Evolutionary conservation across 2,797 vertebrate species (phyloP).

Genomic region (Ciconia nigra): DNA sequence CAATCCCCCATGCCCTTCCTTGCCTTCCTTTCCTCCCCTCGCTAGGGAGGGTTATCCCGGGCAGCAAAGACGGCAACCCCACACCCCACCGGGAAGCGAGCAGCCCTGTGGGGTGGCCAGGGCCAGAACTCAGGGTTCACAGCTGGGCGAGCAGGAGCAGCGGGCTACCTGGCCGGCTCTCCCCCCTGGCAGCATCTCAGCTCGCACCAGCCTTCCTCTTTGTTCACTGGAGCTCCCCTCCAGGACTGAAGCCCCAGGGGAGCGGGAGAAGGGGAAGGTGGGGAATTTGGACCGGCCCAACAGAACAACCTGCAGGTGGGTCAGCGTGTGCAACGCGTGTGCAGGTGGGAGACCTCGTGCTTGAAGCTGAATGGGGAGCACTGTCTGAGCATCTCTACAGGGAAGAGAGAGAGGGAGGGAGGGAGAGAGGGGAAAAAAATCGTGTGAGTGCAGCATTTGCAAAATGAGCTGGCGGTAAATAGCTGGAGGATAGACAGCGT

Average conservation of each 20-base stretch:
- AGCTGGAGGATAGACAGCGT: slow-evolving; percentile 66
- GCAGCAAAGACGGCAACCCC: background rate
- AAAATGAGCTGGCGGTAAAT: slow-evolving; percentile 70
- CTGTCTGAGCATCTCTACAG: slow-evolving; percentile 27
- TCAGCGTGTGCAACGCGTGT: background rate
- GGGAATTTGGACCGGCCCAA: background rate
- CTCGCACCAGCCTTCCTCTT: background rate
- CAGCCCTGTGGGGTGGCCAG: background rate
- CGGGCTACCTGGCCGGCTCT: background rate
- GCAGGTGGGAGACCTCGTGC: background rate
- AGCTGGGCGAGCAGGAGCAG: background rate
- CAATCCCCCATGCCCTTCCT: background rate
- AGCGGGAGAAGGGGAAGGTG: background rate
- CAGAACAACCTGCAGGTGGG: background rate
- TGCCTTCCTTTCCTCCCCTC: background rate
- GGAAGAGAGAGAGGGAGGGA: background rate
- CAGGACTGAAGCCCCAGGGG: background rate
- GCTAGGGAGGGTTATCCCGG: background rate
- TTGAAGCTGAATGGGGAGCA: slow-evolving; percentile 30
- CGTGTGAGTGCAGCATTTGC: slow-evolving; percentile 53
- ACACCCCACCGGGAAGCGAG: background rate
- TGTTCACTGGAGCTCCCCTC: background rate
- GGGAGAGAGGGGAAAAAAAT: background rate
- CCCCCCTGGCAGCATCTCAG: background rate
- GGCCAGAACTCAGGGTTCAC: fast-evolving